Evolutionary conservation across 2,113 vertebrate species (phyloP), one percentile per base, ranked within the genome.

Genomic region (Menidia beryllina): DNA sequence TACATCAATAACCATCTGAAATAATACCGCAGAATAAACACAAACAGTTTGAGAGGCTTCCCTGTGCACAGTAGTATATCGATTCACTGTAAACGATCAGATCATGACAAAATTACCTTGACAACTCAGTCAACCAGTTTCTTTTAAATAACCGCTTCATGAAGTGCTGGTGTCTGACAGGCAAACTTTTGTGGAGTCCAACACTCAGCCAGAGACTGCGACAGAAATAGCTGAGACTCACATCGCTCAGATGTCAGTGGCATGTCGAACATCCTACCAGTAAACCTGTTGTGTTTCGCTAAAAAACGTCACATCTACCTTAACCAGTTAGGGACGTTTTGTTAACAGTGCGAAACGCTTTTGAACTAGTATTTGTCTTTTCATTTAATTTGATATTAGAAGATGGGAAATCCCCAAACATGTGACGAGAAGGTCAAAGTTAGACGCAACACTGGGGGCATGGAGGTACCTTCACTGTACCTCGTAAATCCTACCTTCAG

Each of bases 161-260:
- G 69, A 69, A 82, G 71, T 55, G 55, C 71, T 53, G 0, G 89
- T 90, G 54, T 75, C 56, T 23, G 53, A 63, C 63, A 21, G 41
- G 15, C 6, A 89, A 84, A 63, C 82, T 81, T n/a, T 68, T 81
- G 88, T 58, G 81, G 83, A 82, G 59, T 26, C 25, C 66, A 65
- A 60, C 41, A n/a, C 53, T 58, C 71, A 79, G 26, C 67, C 62
- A 87, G 75, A 51, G 63, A 43, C 75, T 69, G 81, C 41, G 87
- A 94, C 92, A 94, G 91, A 96, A 96, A 96, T 97, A 97, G 95
- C 88, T n/a, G 47, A 68, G 87, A 84, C 75, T 68, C 15, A 21
- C 24, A 66, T 62, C 74, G 65, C 92, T 94, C 91, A 91, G 5
- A 69, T 89, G 68, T 81, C 86, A 78, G 1, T 55, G 62, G 56